Base-by-base conservation (phyloP, 2,797 vertebrate genomes). In the Gallinago solitaria region DNA sequence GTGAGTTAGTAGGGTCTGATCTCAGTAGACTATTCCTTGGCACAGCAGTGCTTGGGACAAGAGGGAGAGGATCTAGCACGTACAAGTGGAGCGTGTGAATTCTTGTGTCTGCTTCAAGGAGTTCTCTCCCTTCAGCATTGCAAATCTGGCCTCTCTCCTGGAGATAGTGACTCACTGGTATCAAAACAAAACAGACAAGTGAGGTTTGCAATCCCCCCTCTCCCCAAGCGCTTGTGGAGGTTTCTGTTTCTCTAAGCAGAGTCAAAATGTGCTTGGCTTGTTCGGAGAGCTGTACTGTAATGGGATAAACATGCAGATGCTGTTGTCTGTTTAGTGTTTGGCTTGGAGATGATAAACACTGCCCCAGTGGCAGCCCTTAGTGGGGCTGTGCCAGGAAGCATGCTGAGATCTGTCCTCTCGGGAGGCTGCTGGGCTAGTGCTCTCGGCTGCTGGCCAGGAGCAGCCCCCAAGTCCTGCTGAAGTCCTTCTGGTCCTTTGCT, bases 221-320 rank as follows among this genome's bases (percentile, higher is more conserved):
- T 50, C 24, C 53, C 53, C 48, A 53, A 56, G 75, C 4, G 10
- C 69, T 76, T 10, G n/a, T 84, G 71, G 94, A 94, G 93, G 80
- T 93, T 94, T 95, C 75, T 95, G 76, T 94, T 88, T 89, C 81
- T 94, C 87, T 61, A 54, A 83, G 87, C 79, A 70, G 93, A 96
- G 83, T 95, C 89, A 88, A 57, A 95, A 69, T 93, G 89, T 79
- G 83, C 77, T 92, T 95, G 95, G 80, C 89, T 88, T 51, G 12
- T 92, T 92, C 65, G 0, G 48, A 74, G 89, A 75, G 83, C 89
- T 82, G 77, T 59, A 93, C 95, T 73, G 84, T 71, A 33, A 75
- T 87, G 93, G 90, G 78, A 86, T 96, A 97, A 95, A 96, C 89
- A 87, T 95, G 89, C 94, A 93, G 91, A 93, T 91, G 89, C 91